Conservation (phyloP, 2,888 invertebrate species). For the Orthosia cruda region DNA sequence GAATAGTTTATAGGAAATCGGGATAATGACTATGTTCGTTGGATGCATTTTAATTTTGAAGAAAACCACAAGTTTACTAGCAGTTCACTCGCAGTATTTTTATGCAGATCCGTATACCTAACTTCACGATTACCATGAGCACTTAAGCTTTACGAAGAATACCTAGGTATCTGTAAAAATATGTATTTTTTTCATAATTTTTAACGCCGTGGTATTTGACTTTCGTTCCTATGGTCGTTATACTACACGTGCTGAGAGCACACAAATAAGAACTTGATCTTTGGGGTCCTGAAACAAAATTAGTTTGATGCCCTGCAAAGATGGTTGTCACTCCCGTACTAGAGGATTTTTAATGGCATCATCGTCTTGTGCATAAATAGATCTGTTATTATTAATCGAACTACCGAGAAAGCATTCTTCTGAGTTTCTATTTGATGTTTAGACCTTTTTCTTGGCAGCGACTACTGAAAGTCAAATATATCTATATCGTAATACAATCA, state of each 20-base stretch:
- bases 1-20: conserved; percentile 24
- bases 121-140: too few relatives aligned
- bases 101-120: too few relatives aligned
- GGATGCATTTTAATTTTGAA: conserved; percentile 4
- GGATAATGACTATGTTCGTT: not conserved
- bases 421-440: not conserved
- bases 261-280: not conserved
- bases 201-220: too few relatives aligned
- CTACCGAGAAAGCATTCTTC: not conserved
- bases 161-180: too few relatives aligned
- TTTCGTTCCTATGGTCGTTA: too few relatives aligned
- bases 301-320: too few relatives aligned
- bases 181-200: too few relatives aligned
- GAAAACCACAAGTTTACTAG: not conserved
- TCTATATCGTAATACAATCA: not conserved
- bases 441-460: not conserved
- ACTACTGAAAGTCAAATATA: too few relatives aligned
- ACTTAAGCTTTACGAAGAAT: too few relatives aligned
- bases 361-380: not conserved
- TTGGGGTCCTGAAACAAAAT: not conserved
- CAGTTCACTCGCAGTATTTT: not conserved
- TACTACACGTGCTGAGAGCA: too few relatives aligned
- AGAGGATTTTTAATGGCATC: not conserved
- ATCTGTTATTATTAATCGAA: not conserved
- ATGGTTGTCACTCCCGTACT: too few relatives aligned